Percentiles rank a stretch among this genome's conserved stretches.
Conservation (phyloP, 2,888 invertebrate genomes). For the Diplazon laetatorius region DNA sequence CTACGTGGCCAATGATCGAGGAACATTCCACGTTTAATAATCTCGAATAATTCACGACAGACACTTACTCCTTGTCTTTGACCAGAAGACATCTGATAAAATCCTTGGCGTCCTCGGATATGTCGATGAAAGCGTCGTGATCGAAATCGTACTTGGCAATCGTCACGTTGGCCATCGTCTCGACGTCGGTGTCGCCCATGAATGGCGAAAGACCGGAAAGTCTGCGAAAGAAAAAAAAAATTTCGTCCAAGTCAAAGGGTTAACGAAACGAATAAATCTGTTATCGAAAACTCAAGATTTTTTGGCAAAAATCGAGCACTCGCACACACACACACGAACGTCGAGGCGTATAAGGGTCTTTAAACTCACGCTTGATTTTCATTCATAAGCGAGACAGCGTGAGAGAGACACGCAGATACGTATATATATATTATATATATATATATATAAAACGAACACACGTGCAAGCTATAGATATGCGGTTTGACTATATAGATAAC, state of each 20-base stretch:
- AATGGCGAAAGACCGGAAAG: conserved; percentile 98
- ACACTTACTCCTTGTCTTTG: conserved; percentile 95
- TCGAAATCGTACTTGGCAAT: conserved; percentile 98
- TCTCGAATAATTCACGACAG: neutral
- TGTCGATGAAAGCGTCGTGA: conserved; percentile 97
- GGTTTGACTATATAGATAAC: conserved; percentile 82
- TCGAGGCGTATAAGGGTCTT: conserved; percentile 15
- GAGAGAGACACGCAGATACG: neutral
- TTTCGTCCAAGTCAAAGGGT: neutral
- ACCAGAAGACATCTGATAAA: conserved; percentile 96
- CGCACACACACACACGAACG: too few species aligned
- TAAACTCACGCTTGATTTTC: conserved; percentile 36
- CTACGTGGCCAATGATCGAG: conserved; percentile 2
- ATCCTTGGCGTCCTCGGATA: conserved; percentile 97
- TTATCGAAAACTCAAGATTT: conserved; percentile 25
- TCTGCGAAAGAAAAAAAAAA: conserved; percentile 83
- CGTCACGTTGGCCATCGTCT: conserved; percentile 99
- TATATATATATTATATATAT: neutral
- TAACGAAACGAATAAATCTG: conserved; percentile 21
- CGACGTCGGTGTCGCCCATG: conserved; percentile 98
- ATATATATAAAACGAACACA: neutral
- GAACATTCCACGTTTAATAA: neutral
- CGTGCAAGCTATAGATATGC: too few species aligned
- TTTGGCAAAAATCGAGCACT: conserved; percentile 32
- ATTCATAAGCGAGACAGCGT: conserved; percentile 43